Evolutionary conservation across 2,797 vertebrate genomes (phyloP).

Genomic region (Chaunax sp.): DNA sequence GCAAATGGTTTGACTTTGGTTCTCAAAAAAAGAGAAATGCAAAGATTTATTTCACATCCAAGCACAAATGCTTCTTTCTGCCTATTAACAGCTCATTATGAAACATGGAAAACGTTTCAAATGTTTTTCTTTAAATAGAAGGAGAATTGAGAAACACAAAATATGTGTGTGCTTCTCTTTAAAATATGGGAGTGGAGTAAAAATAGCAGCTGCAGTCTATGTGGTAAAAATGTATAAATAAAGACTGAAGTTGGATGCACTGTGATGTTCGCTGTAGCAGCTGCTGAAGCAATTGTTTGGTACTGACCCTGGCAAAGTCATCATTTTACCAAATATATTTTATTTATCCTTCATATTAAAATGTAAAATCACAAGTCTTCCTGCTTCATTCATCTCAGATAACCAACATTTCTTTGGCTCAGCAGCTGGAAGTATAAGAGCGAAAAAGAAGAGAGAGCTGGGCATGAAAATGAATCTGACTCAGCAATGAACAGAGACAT

Average conservation of each 20-base stretch:
- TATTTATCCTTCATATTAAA: conserved; percentile 11
- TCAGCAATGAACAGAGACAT: conserved; percentile 48
- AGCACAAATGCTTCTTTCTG: conserved; percentile 5
- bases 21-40: conserved; percentile 20
- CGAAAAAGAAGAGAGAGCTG: conserved; percentile 8
- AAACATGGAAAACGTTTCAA: conserved; percentile 5
- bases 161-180: neutral
- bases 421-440: conserved; percentile 14
- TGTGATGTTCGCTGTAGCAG: conserved; percentile 13
- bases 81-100: conserved; percentile 3
- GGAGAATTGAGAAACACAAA: no score
- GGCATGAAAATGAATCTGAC: conserved; percentile 45
- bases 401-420: neutral
- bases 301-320: conserved; percentile 7
- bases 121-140: no score
- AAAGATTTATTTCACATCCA: conserved; percentile 6
- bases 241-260: conserved; percentile 9
- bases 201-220: conserved; percentile 8
- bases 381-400: neutral
- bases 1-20: conserved; percentile 50
- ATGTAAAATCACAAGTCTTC: conserved; percentile 7
- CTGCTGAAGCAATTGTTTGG: neutral
- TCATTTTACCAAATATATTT: neutral
- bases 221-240: conserved; percentile 24
- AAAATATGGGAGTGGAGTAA: neutral